Conservation (phyloP, 2,797 vertebrate genomes). For the Eulemur mongoz region DNA sequence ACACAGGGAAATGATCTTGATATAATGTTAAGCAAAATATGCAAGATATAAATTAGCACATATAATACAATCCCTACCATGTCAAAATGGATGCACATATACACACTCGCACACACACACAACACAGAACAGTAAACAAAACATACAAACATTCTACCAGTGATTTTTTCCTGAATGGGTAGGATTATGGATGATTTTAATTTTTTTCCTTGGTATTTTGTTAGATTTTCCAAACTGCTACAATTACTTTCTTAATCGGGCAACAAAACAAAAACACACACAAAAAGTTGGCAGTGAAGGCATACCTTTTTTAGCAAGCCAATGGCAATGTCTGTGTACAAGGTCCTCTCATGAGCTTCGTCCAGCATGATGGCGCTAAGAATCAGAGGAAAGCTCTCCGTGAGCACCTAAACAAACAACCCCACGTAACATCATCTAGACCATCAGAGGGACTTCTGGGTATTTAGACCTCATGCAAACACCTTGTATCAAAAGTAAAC, state of each 20-base stretch:
- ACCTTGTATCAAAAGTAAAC: not conserved
- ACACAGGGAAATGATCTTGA: conserved; percentile 3
- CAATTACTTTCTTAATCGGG: not conserved
- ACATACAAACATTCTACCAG: not conserved
- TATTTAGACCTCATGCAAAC: not conserved
- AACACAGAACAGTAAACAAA: not conserved
- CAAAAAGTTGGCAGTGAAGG: not conserved
- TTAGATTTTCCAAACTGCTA: conserved; percentile 23
- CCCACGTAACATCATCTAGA: not conserved
- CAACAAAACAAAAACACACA: conserved; percentile 42
- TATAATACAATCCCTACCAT: not conserved
- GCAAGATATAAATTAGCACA: not conserved
- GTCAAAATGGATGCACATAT: not conserved
- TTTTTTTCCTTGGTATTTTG: not conserved
- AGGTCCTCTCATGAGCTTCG: conserved; percentile 97
- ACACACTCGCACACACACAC: not conserved
- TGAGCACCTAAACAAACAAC: not conserved
- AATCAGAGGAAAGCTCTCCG: conserved; percentile 34
- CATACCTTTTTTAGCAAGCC: conserved; percentile 97
- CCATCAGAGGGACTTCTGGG: not conserved
- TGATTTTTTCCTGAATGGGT: not conserved
- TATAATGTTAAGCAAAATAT: not conserved
- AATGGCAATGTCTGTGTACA: conserved; percentile 98
- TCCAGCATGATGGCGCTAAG: conserved; percentile 96
- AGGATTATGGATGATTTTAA: not conserved